These are phyloP conservation scores for Apis cerana DNA, from an alignment of 1,140 invertebrate species.

Conservation along the genomic window DNA sequence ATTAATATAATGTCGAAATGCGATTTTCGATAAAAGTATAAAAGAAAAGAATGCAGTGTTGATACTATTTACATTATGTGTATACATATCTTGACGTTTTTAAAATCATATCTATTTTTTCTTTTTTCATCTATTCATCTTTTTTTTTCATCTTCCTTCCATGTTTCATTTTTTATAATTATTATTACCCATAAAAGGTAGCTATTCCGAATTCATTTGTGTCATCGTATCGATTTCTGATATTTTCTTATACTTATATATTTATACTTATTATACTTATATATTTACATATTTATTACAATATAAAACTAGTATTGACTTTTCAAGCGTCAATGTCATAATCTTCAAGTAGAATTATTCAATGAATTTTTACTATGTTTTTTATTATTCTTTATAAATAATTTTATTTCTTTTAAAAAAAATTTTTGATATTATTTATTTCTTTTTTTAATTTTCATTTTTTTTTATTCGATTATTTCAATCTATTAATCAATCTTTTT, in stretches of 20 bases:
- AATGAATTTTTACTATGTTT: not conserved
- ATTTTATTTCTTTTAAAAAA: not conserved
- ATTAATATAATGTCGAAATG: not conserved
- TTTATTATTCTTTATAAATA: not conserved
- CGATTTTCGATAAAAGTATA: conserved; percentile 38
- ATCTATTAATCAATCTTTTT: not conserved
- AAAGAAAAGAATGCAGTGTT: conserved; percentile 36
- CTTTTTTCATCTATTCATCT: not conserved
- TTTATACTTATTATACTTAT: too few relatives aligned
- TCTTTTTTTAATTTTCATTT: not conserved
- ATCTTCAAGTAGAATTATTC: conserved; percentile 7
- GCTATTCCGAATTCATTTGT: not conserved
- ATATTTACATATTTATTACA: not conserved
- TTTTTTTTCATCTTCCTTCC: too few relatives aligned
- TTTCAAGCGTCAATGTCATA: not conserved
- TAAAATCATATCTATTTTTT: conserved; percentile 4
- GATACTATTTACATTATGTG: conserved; percentile 29
- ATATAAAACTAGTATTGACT: not conserved
- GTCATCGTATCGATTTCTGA: not conserved
- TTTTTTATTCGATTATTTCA: not conserved
- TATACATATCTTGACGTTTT: conserved; percentile 40
- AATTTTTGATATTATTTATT: not conserved
- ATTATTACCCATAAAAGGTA: conserved; percentile 5
- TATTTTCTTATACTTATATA: not conserved
- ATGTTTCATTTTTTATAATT: conserved; percentile 4